Base-by-base conservation (phyloP, 1,140 invertebrate genomes). In the Leptestheria dahalacensis region DNA sequence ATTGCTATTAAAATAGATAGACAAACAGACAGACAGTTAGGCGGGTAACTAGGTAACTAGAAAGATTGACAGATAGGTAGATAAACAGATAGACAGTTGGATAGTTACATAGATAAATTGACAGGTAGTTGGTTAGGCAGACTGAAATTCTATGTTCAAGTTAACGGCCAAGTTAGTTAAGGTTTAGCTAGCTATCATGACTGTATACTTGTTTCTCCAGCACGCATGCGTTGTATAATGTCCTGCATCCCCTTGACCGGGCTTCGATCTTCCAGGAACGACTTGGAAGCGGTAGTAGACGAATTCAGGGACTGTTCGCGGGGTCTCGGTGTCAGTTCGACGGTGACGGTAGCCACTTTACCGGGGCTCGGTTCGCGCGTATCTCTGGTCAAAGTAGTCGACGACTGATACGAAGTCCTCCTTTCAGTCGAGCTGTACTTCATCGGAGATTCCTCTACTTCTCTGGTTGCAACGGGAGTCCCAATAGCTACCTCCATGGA, bases 171-270 rank as follows among this genome's bases (percentile, higher is more conserved):
- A n/a, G n/a, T n/a, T n/a, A n/a, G n/a, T n/a, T n/a, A n/a, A n/a
- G n/a, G n/a, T n/a, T n/a, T n/a, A n/a, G n/a, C n/a, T n/a, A n/a
- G n/a, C n/a, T n/a, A n/a, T n/a, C n/a, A n/a, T n/a, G n/a, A n/a
- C n/a, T n/a, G n/a, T n/a, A n/a, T 63, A 82, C 81, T 80, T 63
- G 81, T 76, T 67, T 82, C 80, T 61, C 80, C 80, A 66, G 82
- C 83, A 65, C 80, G 79, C 84, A 87, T 87, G 61, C 84, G 73
- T 11, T 77, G 77, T 1, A 87, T 72, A 1, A 85, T 81, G 69
- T 87, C 85, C 64, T 83, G 76, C 1, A 85, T 79, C 11, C 80
- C 80, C 18, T 80, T 79, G 26, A 86, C 82, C 66, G 79, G 80
- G 41, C 78, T 78, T 61, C 70, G 73, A 68, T 81, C 82, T 62